Base-by-base conservation (phyloP, 1,140 invertebrate genomes). In the Megalopta genalis region DNA sequence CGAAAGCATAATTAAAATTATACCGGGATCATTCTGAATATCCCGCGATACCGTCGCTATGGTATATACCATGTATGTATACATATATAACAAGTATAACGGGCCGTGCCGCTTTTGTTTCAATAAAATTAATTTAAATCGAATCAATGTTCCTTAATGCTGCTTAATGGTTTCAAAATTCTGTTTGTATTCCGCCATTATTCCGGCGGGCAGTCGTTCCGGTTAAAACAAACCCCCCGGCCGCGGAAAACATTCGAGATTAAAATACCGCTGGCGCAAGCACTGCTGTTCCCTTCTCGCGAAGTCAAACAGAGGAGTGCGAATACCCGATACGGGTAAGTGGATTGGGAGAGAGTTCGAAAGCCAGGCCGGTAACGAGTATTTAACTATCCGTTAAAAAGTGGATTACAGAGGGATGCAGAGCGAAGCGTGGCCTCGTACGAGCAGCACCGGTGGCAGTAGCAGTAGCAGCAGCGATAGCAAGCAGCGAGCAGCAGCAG, bases 361-460 rank as follows among this genome's bases (percentile, higher is more conserved):
- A 54, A 74, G 54, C 37, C 64, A 54, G 49, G 63, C 12, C 21
- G 52, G 73, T 74, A 70, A 83, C 71, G 66, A 65, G 49, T 62
- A 42, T 76, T 75, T 39, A 69, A 75, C 27, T 37, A 21, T 83
- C 71, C 59, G 42, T 77, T 57, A 57, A 73, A 77, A 71, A 59
- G 64, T 80, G 65, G 60, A 63, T 63, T 77, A 21, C 63, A 65
- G 52, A 37, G 59, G 37, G 69, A 23, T n/a, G 63, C 63, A 8
- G 63, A 21, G 25, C 10, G 81, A 82, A 37, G 70, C 23, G 66
- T 68, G 12, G 25, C 42, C 42, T 46, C 46, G 54, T 37, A 21
- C 18, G 14, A 16, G 27, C 54, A 54, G 60, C 18, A 54, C 42
- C 42, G 42, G 42, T 10, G 9, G 7, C 39, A 9, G 42, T 12